These are phyloP conservation scores for Oryzias javanicus DNA, from an alignment of 2,113 vertebrate species.

Conservation along the genomic window DNA sequence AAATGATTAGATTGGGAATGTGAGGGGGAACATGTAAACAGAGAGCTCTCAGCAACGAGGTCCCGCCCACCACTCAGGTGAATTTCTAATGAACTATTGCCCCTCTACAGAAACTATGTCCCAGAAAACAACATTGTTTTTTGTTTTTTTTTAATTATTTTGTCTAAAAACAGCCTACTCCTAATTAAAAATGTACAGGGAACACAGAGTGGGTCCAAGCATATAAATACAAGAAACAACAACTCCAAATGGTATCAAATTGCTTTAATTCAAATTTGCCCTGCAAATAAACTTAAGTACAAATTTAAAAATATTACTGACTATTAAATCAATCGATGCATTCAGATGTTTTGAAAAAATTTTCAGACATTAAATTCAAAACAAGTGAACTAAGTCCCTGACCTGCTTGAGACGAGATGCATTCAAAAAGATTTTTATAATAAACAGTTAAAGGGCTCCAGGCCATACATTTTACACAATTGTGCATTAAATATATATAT, in stretches of 20 bases:
- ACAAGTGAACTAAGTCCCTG: slow-evolving; percentile 61
- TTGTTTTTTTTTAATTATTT: too few species aligned
- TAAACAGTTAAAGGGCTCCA: slow-evolving; percentile 57
- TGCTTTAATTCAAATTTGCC: slow-evolving; percentile 77
- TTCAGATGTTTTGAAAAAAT: slow-evolving; percentile 12
- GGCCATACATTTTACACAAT: slow-evolving; percentile 59
- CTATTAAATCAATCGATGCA: slow-evolving; percentile 34
- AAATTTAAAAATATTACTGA: slow-evolving; percentile 41
- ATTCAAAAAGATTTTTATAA: not conserved
- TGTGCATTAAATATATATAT: slow-evolving; percentile 49
- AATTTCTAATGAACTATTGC: too few species aligned
- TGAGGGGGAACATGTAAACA: too few species aligned
- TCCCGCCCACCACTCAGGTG: too few species aligned
- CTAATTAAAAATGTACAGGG: too few species aligned
- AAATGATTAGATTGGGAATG: too few species aligned
- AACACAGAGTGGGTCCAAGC: too few species aligned
- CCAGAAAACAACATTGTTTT: too few species aligned
- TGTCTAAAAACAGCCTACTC: too few species aligned
- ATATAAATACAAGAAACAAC: slow-evolving; percentile 23
- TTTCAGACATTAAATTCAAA: slow-evolving; percentile 24
- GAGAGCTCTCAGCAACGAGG: too few species aligned
- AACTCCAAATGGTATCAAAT: slow-evolving; percentile 51
- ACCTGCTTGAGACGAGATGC: slow-evolving; percentile 61
- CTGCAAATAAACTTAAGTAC: slow-evolving; percentile 75
- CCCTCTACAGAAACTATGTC: too few species aligned